Conservation (phyloP, 2,797 vertebrate species). For the Pagetopsis macropterus region DNA sequence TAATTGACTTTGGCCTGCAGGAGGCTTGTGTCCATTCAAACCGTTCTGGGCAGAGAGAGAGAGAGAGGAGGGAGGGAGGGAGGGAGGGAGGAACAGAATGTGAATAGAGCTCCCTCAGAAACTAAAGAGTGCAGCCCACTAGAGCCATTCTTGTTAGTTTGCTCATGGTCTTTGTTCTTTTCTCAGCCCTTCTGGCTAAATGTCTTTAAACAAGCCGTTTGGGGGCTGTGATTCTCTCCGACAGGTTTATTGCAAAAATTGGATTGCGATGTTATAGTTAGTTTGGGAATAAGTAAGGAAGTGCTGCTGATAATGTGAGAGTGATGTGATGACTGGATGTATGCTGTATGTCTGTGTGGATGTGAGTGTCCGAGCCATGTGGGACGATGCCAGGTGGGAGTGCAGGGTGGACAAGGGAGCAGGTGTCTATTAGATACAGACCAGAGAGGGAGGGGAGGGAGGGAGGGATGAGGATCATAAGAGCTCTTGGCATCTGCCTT, state of each 20-base stretch:
- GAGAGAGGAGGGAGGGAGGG: background rate
- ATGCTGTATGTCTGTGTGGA: constrained; percentile 23
- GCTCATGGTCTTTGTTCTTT: constrained; percentile 73
- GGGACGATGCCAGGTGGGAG: constrained; percentile 67
- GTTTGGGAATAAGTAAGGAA: constrained; percentile 37
- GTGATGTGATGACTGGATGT: constrained; percentile 29
- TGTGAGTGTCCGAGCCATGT: constrained; percentile 53
- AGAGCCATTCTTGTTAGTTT: constrained; percentile 75
- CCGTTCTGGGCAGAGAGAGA: constrained; percentile 58
- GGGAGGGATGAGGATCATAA: constrained; percentile 36
- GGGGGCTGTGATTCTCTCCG: constrained; percentile 57
- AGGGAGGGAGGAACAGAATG: constrained; percentile 52
- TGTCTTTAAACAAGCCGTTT: constrained; percentile 72
- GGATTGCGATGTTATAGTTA: constrained; percentile 36
- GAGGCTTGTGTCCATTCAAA: constrained; percentile 76
- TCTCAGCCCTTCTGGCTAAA: constrained; percentile 67
- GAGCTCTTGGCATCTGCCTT: constrained; percentile 75
- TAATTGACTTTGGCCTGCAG: constrained; percentile 82
- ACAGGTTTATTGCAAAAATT: constrained; percentile 51
- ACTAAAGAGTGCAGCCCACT: constrained; percentile 66
- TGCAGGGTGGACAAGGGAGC: constrained; percentile 76
- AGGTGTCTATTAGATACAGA: constrained; percentile 79
- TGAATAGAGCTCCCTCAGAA: constrained; percentile 73
- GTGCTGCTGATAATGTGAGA: constrained; percentile 15
- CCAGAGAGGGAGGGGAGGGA: constrained; percentile 25